Evolutionary conservation across 2,113 vertebrate genomes (phyloP), one percentile per base, ranked within the genome.

Genomic region (Carassius gibelio): DNA sequence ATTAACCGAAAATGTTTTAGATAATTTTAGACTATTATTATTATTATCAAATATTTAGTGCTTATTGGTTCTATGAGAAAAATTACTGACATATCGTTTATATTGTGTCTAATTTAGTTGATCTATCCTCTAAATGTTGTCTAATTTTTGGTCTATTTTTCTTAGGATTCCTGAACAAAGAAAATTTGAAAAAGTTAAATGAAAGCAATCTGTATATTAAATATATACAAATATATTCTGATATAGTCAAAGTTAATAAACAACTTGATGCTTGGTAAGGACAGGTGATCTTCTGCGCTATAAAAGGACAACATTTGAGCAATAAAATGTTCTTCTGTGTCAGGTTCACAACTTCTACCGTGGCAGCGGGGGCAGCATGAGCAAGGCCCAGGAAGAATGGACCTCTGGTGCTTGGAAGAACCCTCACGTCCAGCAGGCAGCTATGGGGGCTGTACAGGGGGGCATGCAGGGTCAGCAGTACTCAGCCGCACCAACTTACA

Each of bases 311-410:
- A 21, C 19, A 5, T 42, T 72, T 21, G 9, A 42, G 69, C 9
- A 72, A 11, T 38, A 71, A 26, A 9, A 10, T 55, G 30, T 17
- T 30, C 13, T 55, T 72, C 81, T 74, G 6, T 17, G 26, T n/a
- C 57, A 97, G 96, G 96, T 97, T 79, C 96, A 97, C 85, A 99
- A 97, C 87, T 96, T 99, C 85, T 99, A 99, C 92, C 96, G 98
- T 59, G 98, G 98, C 64, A 96, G 96, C 0, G 98, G 98, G 0
- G 98, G 98, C 2, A 99, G 97, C 88, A 93, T 99, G 94, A 97
- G 97, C 92, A 99, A 99, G 91, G 98, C 98, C 2, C 98, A 99
- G 89, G 97, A 99, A 87, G 98, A 99, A 92, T 99, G 98, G 98
- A 94, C 97, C 88, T 95, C 96, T 0, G 98, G 98, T 1, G 98